These are phyloP conservation scores for Lucilia sericata DNA, from an alignment of 1,140 invertebrate genomes.

Conservation along the genomic window DNA sequence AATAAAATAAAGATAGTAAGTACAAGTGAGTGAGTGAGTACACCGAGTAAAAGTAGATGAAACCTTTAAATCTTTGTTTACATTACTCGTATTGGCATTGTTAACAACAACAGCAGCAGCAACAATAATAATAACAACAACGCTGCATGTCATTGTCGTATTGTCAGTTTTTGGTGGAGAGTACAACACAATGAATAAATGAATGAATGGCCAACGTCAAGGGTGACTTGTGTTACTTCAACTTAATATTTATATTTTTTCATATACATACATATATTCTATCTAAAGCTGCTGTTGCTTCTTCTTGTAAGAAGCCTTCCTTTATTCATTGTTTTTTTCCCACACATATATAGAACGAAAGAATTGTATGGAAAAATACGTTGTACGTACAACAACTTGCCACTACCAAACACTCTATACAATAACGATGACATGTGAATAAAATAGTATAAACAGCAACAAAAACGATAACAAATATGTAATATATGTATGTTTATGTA, in stretches of 20 bases:
- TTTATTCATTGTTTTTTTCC: constrained; percentile 2
- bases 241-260: not conserved
- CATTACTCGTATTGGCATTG: constrained; percentile 15
- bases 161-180: constrained; percentile 1
- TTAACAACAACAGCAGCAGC: not conserved
- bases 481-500: not conserved
- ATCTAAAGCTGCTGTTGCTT: not conserved
- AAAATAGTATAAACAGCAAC: not conserved
- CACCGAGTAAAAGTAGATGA: not conserved
- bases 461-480: not conserved
- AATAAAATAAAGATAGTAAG: no score
- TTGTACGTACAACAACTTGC: not conserved
- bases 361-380: not conserved
- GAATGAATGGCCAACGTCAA: constrained; percentile 5
- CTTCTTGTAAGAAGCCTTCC: not conserved
- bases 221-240: constrained; percentile 15
- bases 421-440: not conserved
- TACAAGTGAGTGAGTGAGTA: no score
- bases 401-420: not conserved
- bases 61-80: constrained; percentile 4
- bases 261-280: not conserved
- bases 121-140: not conserved
- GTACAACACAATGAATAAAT: no score
- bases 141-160: not conserved
- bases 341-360: not conserved